Evolutionary conservation across 2,797 vertebrate species (phyloP), one percentile per base, ranked within the genome.

Genomic region (Scolopax bukidnonensis): DNA sequence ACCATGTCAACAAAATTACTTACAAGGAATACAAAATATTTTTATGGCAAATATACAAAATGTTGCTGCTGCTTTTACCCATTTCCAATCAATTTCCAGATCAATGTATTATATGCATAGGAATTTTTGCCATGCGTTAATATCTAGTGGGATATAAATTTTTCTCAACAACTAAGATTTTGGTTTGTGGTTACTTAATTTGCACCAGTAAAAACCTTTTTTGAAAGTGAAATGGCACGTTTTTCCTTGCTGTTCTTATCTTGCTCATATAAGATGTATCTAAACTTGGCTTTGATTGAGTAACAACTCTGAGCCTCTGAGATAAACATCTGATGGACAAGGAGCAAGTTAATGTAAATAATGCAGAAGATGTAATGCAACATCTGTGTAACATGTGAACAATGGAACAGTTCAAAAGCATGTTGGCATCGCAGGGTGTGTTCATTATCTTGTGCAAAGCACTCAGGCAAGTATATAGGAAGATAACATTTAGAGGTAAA

Each of bases 301-400:
- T 40, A 73, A 14, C 18, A 60, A 0, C n/a, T 85, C n/a, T n/a
- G n/a, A 67, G 48, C 20, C n/a, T 85, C n/a, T 30, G 30, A 67
- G 43, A 20, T 70, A 43, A 81, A 60, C 19, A 56, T 7, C 8
- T 38, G 54, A 65, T 4, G 33, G 41, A 50, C 8, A 64, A 30
- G n/a, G n/a, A 82, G 30, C 50, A 57, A 47, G 19, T 45, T 70
- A 45, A 27, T 10, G 5, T 30, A 13, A 45, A 15, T 2, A 75
- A 63, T 8, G 16, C 13, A 18, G 6, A 4, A 20, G 41, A 51
- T 6, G 43, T 47, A 27, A 23, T 1, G 0, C 1, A 10, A 6
- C 20, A 33, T 59, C 13, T 50, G 50, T 30, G 15, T 57, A 41
- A 75, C 24, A 2, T 8, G 9, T 16, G 41, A 79, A 61, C 20